phyloP scores from a whole-genome alignment of 1,140 invertebrate genomes.

The Drosophila suzukii region DNA sequence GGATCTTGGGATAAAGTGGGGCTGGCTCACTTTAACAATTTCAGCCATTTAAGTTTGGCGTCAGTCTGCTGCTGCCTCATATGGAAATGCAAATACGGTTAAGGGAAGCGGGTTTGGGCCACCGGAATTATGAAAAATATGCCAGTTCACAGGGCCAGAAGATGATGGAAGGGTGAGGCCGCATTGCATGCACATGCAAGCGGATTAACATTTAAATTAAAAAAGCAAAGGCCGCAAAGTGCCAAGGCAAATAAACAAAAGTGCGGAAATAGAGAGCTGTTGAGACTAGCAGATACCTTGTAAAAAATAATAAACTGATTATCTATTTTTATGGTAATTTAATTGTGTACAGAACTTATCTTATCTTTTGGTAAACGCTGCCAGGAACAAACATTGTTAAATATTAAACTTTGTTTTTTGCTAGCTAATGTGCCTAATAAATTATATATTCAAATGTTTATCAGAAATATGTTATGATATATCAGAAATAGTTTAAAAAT shows the following conservation, averaged over 20 bases:
- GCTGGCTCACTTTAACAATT: slow-evolving; percentile 53
- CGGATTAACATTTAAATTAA: slow-evolving; percentile 78
- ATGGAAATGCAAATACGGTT: slow-evolving; percentile 50
- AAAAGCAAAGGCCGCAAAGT: slow-evolving; percentile 46
- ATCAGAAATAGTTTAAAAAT: too few relatives aligned
- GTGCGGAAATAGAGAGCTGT: not conserved
- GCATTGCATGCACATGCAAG: slow-evolving; percentile 48
- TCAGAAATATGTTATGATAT: too few relatives aligned
- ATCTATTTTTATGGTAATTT: too few relatives aligned
- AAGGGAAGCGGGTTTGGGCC: not conserved
- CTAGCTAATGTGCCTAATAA: too few relatives aligned
- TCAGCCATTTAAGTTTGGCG: slow-evolving; percentile 56
- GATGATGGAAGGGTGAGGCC: not conserved
- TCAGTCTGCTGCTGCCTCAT: slow-evolving; percentile 43
- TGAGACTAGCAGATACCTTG: not conserved
- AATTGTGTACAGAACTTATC: too few relatives aligned
- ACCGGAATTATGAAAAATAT: slow-evolving; percentile 69
- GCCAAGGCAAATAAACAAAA: slow-evolving; percentile 33
- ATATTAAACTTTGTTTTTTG: too few relatives aligned
- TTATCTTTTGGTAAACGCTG: too few relatives aligned
- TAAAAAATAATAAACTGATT: not conserved
- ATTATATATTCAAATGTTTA: too few relatives aligned
- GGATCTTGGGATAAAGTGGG: not conserved
- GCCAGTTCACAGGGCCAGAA: slow-evolving; percentile 38
- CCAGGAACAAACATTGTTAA: too few relatives aligned